Percentiles rank a stretch among this genome's conserved stretches.
Evolutionary conservation across 2,113 vertebrate genomes (phyloP).

Genomic region (Lasiurus borealis): DNA sequence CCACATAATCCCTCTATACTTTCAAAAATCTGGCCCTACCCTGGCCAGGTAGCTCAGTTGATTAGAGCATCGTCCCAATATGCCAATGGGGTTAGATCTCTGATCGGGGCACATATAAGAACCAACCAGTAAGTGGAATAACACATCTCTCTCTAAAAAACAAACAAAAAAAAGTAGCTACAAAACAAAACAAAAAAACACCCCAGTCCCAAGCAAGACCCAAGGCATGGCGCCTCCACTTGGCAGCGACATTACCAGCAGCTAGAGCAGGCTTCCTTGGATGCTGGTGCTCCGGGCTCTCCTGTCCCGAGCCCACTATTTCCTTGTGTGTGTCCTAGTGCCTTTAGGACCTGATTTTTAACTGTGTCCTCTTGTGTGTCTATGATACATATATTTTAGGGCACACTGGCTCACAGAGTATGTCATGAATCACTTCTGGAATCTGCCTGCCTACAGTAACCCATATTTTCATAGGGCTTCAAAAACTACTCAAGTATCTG

Average conservation of each 20-base stretch:
- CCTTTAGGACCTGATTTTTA: neutral
- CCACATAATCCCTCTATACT: neutral
- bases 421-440: neutral
- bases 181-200: too few relatives aligned
- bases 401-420: neutral
- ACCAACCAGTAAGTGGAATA: too few relatives aligned
- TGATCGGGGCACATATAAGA: too few relatives aligned
- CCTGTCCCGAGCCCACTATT: rapidly evolving
- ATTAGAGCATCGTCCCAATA: too few relatives aligned
- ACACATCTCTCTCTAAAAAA: too few relatives aligned
- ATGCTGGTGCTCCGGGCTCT: rapidly evolving
- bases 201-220: rapidly evolving
- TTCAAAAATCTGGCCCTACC: neutral
- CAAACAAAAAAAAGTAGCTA: too few relatives aligned
- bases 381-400: neutral
- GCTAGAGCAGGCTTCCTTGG: rapidly evolving
- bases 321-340: neutral
- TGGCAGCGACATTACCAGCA: rapidly evolving
- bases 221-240: neutral
- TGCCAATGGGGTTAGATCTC: too few relatives aligned
- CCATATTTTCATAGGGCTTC: neutral
- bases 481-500: neutral
- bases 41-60: too few relatives aligned
- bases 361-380: neutral
- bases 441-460: neutral